Evolutionary conservation across 2,113 vertebrate species (phyloP), one percentile per base, ranked within the genome.

Genomic region (Dasyprocta punctata): DNA sequence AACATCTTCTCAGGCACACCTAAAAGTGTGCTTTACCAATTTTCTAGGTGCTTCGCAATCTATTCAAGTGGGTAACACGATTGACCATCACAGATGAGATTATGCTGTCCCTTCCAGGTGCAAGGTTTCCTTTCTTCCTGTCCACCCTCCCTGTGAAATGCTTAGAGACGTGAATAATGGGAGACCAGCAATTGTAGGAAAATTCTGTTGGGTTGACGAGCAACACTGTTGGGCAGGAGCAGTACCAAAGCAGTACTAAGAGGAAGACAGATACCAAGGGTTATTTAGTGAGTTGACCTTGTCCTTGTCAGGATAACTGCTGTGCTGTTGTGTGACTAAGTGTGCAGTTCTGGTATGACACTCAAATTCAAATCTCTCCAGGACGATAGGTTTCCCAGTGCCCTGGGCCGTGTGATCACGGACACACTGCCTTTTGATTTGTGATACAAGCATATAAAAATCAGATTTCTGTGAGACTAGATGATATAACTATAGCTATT

Each of bases 191-290:
- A 52, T 38, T 9, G 3, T 0, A 52, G 38, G 44, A 80, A 69
- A 89, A 60, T 26, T 36, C 38, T 36, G 1, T 54, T 28, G 61
- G 33, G 10, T 10, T 8, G 20, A 69, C 11, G 14, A 77, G 75
- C 17, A 41, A 20, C 33, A 12, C 16, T 26, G 19, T 22, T 12
- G 19, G 30, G 77, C 11, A 0, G 47, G 17, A 47, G 0, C 0
- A 12, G 8, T 26, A 7, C 7, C 52, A 54, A 78, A n/a, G 7
- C 7, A 5, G 11, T 14, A 12, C 7, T 11, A 17, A 44, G 9
- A 17, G 65, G 24, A 3, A 13, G 3, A 20, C 19, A 60, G 78
- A 41, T 38, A 30, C 3, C 13, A 36, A 0, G 1, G 0, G 6
- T 36, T 38, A 28, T 38, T 71, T 78, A 44, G n/a, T 30, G 22